Evolutionary conservation across 2,113 vertebrate species (phyloP), one percentile per base, ranked within the genome.

Genomic region (Montifringilla adamsi): DNA sequence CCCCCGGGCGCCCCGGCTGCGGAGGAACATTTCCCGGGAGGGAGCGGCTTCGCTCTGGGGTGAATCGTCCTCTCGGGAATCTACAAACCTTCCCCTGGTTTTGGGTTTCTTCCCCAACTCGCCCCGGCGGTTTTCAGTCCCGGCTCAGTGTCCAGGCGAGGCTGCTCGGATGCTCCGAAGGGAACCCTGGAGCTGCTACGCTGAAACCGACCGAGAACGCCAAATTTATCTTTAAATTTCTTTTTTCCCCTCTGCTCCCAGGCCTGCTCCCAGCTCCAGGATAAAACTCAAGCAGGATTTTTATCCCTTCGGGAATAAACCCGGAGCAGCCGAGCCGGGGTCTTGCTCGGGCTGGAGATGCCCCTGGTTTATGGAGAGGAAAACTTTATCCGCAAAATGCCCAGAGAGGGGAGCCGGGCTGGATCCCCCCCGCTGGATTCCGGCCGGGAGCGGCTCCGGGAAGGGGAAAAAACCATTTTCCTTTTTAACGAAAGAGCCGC

Each of bases 181-280:
- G 53, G 59, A 90, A 33, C 28, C 0, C 7, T 7, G 52, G 53
- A 93, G 55, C 55, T 17, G 77, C 77, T n/a, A 0, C 6, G 1
- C 43, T 20, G 49, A 55, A 73, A 50, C 21, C 16, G 3, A 12
- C 11, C 1, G 6, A 62, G 24, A 85, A 49, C 1, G 15, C 35
- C 20, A n/a, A 75, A 88, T 72, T 82, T 16, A 3, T 70, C 52
- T n/a, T 44, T 6, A 3, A 3, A 14, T 75, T 90, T 35, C 15
- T 26, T 62, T 24, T 24, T 17, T 0, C 11, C 50, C 11, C 35
- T 37, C 19, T 6, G 12, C 47, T 70, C 43, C 31, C 47, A 19
- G 94, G 95, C 89, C 95, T 91, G 91, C 43, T 90, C 86, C 46
- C 93, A 31, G 84, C 43, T 90, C 78, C 70, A 10, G 86, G 47